Evolutionary conservation across 2,888 invertebrate genomes (phyloP).

Genomic region (Agrochola lota): DNA sequence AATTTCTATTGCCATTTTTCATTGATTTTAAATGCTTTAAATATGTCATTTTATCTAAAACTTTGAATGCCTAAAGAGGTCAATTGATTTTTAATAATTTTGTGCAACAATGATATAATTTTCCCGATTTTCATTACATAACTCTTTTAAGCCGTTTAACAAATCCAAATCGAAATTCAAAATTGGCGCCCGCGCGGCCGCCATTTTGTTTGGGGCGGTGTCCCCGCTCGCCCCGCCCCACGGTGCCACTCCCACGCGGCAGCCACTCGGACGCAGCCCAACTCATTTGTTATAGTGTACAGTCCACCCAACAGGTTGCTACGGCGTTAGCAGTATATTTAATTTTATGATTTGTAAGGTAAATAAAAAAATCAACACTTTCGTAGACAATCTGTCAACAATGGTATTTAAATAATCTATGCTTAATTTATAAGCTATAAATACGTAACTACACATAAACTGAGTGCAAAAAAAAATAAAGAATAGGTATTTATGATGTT

Average conservation of each 20-base stretch:
- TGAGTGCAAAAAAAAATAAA: not conserved
- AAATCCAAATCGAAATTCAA: conserved; percentile 79
- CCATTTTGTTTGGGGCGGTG: conserved; percentile 91
- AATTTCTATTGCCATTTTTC: not conserved
- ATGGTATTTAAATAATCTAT: not conserved
- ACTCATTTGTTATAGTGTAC: conserved; percentile 89
- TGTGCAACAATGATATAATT: not conserved
- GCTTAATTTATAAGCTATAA: not conserved
- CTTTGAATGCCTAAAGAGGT: not conserved
- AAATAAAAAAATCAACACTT: not conserved
- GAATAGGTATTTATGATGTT: not conserved
- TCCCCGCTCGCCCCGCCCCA: conserved; percentile 89
- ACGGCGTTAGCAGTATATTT: conserved; percentile 23
- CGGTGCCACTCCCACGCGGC: conserved; percentile 86
- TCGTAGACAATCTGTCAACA: not conserved
- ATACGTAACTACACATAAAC: not conserved
- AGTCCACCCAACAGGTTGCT: conserved; percentile 81
- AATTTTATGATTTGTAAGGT: conserved; percentile 2
- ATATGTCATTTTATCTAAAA: not conserved
- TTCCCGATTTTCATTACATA: conserved; percentile 20
- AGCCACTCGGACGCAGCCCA: conserved; percentile 90
- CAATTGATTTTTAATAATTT: not conserved
- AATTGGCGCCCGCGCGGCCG: conserved; percentile 91
- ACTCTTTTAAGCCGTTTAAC: conserved; percentile 34
- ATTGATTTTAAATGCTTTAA: not conserved